Base-by-base conservation (phyloP, 2,113 vertebrate species). In the Verasper variegatus region DNA sequence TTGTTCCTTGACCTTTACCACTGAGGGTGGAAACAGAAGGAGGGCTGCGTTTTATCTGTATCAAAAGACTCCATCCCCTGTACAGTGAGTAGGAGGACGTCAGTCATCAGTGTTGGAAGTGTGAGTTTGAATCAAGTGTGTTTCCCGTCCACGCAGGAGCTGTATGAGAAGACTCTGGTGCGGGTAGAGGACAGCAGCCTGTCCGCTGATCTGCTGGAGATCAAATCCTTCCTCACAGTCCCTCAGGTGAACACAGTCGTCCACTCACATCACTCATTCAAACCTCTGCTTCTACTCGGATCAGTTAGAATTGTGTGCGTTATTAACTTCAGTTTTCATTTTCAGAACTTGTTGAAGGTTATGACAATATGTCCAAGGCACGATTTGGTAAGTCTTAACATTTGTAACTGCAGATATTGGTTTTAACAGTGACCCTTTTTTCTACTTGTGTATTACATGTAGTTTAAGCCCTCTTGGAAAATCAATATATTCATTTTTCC, bases 301-400 rank as follows among this genome's bases (percentile, higher is more conserved):
- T 71, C 2, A 0, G 6, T 11, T 55, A 15, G 26, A 0, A 27
- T 5, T 5, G 56, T 23, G 15, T 23, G 15, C 24, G 5, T 40
- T 9, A 24, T 17, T 71, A 31, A 79, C 67, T 35, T 35, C 26
- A 14, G 0, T 4, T 0, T 72, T 52, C 85, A 20, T 66, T 87
- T 95, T 31, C 88, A 99, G 98, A 93, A 93, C 75, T 91, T 99
- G 82, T 95, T 98, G 73, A 97, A 96, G 87, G 92, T 98, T 84
- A 97, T 98, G 97, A 98, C 96, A 0, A 82, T 97, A 40, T 98
- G 97, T 90, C 96, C 96, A 14, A 91, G 92, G 72, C 94, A 96
- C 56, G 90, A 94, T 85, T 57, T 98, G 97, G 98, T 98, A 95
- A 84, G 96, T 73, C 49, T 57, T 54, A 67, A 23, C 18, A 15